A percentile compares a stretch with the other conserved stretches of the same genome.
phyloP scores from a whole-genome alignment of 2,113 vertebrate genomes.

The Elephas maximus region DNA sequence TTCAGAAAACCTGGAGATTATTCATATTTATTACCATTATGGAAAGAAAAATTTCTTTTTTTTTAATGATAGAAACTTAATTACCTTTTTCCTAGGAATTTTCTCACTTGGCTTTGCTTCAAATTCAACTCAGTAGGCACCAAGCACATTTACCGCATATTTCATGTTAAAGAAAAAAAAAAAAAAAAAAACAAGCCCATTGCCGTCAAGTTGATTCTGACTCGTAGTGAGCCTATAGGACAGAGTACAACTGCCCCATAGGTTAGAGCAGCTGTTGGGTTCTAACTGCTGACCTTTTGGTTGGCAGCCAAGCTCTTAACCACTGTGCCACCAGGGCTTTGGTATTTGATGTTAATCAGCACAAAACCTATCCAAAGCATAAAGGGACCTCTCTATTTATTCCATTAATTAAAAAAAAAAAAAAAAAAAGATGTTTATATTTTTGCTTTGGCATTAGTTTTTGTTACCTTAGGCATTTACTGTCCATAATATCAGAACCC shows the following conservation, averaged over 20 bases:
- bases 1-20: conserved; percentile 4
- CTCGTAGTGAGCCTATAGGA: too few species aligned
- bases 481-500: background rate
- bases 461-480: background rate
- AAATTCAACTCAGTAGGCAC: background rate
- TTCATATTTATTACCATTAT: conserved; percentile 11
- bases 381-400: background rate
- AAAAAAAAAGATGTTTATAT: background rate
- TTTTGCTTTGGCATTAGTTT: conserved; percentile 52
- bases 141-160: background rate
- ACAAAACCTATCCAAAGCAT: background rate
- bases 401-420: conserved; percentile 11
- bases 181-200: too few species aligned
- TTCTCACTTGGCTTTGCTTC: conserved; percentile 13
- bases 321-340: too few species aligned
- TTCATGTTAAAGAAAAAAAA: background rate
- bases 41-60: background rate
- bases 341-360: background rate
- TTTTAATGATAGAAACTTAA: conserved; percentile 12
- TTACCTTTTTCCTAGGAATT: conserved; percentile 49
- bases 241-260: too few species aligned
- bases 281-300: too few species aligned
- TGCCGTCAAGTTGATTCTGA: too few species aligned
- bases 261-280: too few species aligned
- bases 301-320: too few species aligned